A percentile compares a stretch with the other conserved stretches of the same genome.
Conservation (phyloP, 1,140 invertebrate genomes). For the Eueides isabella region DNA sequence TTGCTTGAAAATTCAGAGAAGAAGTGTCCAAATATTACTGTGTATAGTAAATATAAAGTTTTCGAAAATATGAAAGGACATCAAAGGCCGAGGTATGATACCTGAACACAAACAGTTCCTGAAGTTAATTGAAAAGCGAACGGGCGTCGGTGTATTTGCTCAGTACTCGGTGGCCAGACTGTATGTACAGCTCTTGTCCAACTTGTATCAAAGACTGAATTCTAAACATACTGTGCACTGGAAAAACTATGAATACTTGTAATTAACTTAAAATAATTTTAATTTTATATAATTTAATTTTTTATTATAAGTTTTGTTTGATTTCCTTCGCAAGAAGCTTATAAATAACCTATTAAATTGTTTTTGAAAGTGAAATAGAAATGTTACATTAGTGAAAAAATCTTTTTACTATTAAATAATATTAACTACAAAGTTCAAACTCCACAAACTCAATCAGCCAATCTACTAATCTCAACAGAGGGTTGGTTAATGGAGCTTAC, state of each 20-base stretch:
- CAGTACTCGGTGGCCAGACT: conserved; percentile 62
- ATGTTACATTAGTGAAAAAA: too few species aligned
- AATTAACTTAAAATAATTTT: background rate
- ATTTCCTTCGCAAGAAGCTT: background rate
- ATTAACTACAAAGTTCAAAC: conserved; percentile 43
- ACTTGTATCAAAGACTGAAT: conserved; percentile 63
- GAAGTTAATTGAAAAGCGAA: conserved; percentile 71
- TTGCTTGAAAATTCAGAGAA: background rate
- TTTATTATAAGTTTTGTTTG: background rate
- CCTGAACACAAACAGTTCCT: conserved; percentile 62
- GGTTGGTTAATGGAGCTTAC: conserved; percentile 76
- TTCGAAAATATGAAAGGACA: conserved; percentile 56
- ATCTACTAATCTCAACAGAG: conserved; percentile 52
- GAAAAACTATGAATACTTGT: conserved; percentile 28
- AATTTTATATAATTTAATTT: background rate
- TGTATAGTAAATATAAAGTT: conserved; percentile 25
- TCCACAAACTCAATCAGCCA: conserved; percentile 53
- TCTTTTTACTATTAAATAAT: background rate
- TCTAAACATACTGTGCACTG: conserved; percentile 22
- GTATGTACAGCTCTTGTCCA: conserved; percentile 64
- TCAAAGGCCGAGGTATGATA: conserved; percentile 68
- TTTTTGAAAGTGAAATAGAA: background rate
- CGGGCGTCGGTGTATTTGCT: conserved; percentile 62
- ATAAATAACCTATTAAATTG: background rate
- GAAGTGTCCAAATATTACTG: conserved; percentile 21